Conservation (phyloP, 2,888 invertebrate genomes). For the Acronicta aceris region DNA sequence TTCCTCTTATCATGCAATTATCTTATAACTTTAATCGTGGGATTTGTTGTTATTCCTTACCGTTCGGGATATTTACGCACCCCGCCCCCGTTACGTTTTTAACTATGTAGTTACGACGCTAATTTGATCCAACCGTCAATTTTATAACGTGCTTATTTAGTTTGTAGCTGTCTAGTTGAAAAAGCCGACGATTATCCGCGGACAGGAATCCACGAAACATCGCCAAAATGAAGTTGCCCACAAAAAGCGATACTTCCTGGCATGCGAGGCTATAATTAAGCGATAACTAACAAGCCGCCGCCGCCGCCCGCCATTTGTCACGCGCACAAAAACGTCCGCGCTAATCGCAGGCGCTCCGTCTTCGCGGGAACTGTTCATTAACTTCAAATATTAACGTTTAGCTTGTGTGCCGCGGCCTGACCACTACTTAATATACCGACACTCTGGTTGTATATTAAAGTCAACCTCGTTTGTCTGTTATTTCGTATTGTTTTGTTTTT, state of each 20-base stretch:
- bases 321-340: constrained; percentile 53
- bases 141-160: neutral
- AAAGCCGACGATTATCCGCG: constrained; percentile 7
- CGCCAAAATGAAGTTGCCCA: constrained; percentile 15
- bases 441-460: constrained; percentile 13
- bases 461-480: constrained; percentile 30
- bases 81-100: no score
- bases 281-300: constrained; percentile 49
- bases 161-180: constrained; percentile 3
- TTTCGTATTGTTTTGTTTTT: constrained; percentile 2
- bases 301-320: constrained; percentile 54
- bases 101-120: no score
- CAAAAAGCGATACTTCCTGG: constrained; percentile 43
- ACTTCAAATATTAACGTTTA: constrained; percentile 43
- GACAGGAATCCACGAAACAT: constrained; percentile 11
- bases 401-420: constrained; percentile 17
- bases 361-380: constrained; percentile 58
- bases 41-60: no score
- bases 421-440: constrained; percentile 39
- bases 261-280: constrained; percentile 55
- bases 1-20: constrained; percentile 1
- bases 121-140: no score
- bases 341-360: constrained; percentile 50
- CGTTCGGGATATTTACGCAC: no score
- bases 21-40: neutral